Percentiles rank a stretch among this genome's conserved stretches.
Conservation (phyloP, 2,113 vertebrate genomes). For the Emydocephalus ijimae region DNA sequence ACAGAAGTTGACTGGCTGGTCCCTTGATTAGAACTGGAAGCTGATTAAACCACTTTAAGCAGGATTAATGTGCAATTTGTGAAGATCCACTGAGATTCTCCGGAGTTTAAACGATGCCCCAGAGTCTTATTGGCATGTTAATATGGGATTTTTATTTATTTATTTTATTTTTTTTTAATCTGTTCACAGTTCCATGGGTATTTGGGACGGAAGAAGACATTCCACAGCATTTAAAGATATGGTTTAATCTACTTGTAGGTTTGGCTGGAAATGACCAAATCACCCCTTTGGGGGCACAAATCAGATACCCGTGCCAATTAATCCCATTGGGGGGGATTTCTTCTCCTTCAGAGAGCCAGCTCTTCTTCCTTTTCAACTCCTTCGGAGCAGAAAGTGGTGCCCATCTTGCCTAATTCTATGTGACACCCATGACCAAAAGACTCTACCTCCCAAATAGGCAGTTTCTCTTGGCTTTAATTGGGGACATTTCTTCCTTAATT, state of each 20-base stretch:
- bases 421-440: conserved; percentile 29
- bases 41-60: neutral
- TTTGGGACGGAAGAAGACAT: neutral
- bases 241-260: neutral
- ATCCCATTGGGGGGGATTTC: neutral
- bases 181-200: neutral
- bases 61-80: neutral
- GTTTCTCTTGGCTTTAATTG: conserved; percentile 35
- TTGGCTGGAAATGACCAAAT: neutral
- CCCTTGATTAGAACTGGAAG: neutral
- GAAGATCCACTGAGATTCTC: neutral
- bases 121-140: neutral
- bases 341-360: neutral
- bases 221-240: neutral
- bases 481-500: conserved; percentile 38
- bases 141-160: neutral
- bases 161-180: too few species aligned
- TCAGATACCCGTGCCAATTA: neutral
- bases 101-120: neutral
- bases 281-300: neutral
- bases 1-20: neutral
- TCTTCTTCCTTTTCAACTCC: neutral
- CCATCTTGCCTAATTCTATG: conserved; percentile 12
- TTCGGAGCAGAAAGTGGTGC: neutral
- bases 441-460: conserved; percentile 5